phyloP scores from a whole-genome alignment of 2,113 vertebrate species.

The Siphamia tubifer region DNA sequence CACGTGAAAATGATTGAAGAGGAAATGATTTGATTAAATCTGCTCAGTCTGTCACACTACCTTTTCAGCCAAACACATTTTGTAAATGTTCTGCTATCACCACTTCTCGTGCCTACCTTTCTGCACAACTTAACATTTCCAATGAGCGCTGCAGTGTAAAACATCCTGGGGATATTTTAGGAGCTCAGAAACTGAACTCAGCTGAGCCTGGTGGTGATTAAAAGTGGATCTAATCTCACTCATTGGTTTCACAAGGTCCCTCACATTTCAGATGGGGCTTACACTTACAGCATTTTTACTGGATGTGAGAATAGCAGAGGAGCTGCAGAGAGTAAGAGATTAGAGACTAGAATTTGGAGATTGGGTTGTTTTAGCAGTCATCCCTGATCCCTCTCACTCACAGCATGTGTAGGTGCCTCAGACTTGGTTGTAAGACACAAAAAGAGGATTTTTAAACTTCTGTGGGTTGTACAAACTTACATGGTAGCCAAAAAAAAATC shows the following conservation, averaged over 20 bases:
- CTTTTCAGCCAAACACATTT: constrained; percentile 19
- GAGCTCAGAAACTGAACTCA: constrained; percentile 34
- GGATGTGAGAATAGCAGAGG: constrained; percentile 40
- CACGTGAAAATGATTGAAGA: not conserved
- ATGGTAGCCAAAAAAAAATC: not conserved
- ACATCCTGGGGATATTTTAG: constrained; percentile 36
- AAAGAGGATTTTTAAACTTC: not conserved
- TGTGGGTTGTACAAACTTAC: not conserved
- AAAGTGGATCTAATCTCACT: constrained; percentile 46
- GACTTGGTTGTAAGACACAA: not conserved
- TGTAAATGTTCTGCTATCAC: not conserved
- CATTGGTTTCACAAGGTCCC: constrained; percentile 43
- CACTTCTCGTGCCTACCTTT: constrained; percentile 1
- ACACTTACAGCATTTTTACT: constrained; percentile 35
- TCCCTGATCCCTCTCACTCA: constrained; percentile 30
- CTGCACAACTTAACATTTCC: not conserved
- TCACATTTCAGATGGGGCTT: constrained; percentile 45
- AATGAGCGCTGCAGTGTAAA: constrained; percentile 16
- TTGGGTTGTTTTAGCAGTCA: constrained; percentile 23
- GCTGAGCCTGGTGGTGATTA: constrained; percentile 39
- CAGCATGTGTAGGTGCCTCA: constrained; percentile 38
- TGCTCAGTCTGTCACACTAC: not conserved
- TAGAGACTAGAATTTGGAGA: constrained; percentile 41
- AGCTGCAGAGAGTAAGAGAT: constrained; percentile 38
- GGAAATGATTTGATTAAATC: constrained; percentile 8